Base-by-base conservation (phyloP, 2,113 vertebrate genomes). In the Globicephala melas region DNA sequence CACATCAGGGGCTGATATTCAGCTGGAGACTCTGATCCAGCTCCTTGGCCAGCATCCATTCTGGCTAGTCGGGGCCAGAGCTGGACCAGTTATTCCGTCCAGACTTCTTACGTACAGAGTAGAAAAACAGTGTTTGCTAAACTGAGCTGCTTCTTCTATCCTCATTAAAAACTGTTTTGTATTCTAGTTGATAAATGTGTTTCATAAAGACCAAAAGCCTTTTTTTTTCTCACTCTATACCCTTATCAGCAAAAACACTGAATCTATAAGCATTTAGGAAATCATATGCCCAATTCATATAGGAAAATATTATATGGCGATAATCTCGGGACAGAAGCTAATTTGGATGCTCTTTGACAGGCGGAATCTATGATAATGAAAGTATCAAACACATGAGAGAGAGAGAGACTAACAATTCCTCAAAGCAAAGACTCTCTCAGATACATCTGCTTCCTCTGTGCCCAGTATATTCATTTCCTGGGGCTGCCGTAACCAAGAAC, bases 161-260 rank as follows among this genome's bases (percentile, higher is more conserved):
- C 65, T 91, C 38, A 58, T 63, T 83, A 80, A 47, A 84, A 84
- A 50, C 0, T 0, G 18, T 20, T 88, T 65, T 83, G 82, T 44
- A 71, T 93, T 33, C 77, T 23, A 65, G 53, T 62, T 84, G 90
- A 95, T 62, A 50, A 82, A 60, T 53, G 26, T 62, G 31, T 62
- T 96, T 97, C 83, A 86, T 82, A 82, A 96, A 96, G 18, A 83
- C 80, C 53, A 10, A 47, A 33, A 70, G 62, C n/a, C 77, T 65
- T 60, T 47, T 81, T 4, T 36, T 36, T 8, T 0, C 67, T 62
- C 28, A 23, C 26, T 83, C 83, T 60, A 44, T n/a, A 8, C 44
- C 55, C 77, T 87, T 91, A 89, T 62, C 93, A 79, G 67, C 80
- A 60, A 44, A 74, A 91, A 55, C 63, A 73, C 44, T 17, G 82